Evolutionary conservation across 1,140 invertebrate genomes (phyloP).

Genomic region (Scaptomyza graminum): DNA sequence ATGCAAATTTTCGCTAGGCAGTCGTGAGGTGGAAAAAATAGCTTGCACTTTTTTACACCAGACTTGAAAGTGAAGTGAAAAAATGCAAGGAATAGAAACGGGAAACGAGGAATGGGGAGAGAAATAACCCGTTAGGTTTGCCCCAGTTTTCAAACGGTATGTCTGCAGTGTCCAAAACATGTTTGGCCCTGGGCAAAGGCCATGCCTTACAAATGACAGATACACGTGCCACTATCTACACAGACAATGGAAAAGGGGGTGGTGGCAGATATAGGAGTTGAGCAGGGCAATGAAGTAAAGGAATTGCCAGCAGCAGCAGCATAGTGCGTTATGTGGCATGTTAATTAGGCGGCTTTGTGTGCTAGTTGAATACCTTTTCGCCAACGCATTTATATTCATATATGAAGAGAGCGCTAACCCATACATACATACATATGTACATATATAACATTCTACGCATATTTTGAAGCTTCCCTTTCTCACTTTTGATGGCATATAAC

Average conservation of each 20-base stretch:
- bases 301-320: constrained; percentile 11
- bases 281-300: constrained; percentile 1
- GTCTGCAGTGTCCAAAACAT: constrained; percentile 42
- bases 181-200: constrained; percentile 29
- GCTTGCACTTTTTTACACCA: constrained; percentile 47
- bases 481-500: constrained; percentile 5
- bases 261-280: neutral
- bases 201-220: constrained; percentile 31
- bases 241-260: too few species aligned
- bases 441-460: neutral
- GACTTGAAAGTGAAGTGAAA: neutral
- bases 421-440: too few species aligned
- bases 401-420: neutral
- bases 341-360: constrained; percentile 74
- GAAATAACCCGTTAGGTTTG: constrained; percentile 8
- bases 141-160: constrained; percentile 32
- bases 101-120: neutral
- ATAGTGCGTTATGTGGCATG: constrained; percentile 44
- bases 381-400: neutral
- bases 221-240: neutral
- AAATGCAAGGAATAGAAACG: neutral
- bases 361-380: constrained; percentile 44
- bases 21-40: constrained; percentile 32
- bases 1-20: constrained; percentile 64
- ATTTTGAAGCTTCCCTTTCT: neutral